A percentile compares a stretch with the other conserved stretches of the same genome.
These are phyloP conservation scores for Bambusicola thoracicus DNA, from an alignment of 2,113 vertebrate species.

Conservation along the genomic window DNA sequence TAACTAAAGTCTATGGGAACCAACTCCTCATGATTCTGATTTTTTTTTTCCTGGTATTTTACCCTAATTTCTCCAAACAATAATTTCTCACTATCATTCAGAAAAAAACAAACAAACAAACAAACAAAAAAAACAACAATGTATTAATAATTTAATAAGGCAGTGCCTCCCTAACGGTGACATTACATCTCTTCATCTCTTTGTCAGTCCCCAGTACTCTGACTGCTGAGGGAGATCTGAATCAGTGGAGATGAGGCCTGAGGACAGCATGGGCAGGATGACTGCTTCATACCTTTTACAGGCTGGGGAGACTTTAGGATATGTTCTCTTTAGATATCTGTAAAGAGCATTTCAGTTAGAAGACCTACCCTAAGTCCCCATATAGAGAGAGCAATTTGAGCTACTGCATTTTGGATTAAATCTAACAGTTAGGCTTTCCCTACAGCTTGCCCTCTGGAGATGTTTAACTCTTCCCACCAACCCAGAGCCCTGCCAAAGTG, in stretches of 20 bases:
- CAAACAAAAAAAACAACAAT: not conserved
- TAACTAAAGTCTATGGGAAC: not conserved
- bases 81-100: not conserved
- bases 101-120: too few relatives aligned
- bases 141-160: not conserved
- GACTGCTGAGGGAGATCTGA: not conserved
- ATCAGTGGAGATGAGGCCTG: rapidly evolving
- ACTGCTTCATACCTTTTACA: not conserved
- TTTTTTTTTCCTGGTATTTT: not conserved
- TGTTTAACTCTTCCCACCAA: not conserved
- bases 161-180: not conserved
- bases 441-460: not conserved
- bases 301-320: not conserved
- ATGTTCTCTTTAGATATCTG: not conserved
- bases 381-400: not conserved
- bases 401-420: not conserved
- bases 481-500: not conserved
- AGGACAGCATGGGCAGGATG: not conserved
- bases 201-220: not conserved
- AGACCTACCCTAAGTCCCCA: not conserved
- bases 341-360: not conserved
- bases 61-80: not conserved
- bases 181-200: not conserved
- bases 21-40: not conserved
- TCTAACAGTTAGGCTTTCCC: not conserved